A percentile compares a stretch with the other conserved stretches of the same genome.
Evolutionary conservation across 2,113 vertebrate species (phyloP).

Genomic region (Saguinus imperator): DNA sequence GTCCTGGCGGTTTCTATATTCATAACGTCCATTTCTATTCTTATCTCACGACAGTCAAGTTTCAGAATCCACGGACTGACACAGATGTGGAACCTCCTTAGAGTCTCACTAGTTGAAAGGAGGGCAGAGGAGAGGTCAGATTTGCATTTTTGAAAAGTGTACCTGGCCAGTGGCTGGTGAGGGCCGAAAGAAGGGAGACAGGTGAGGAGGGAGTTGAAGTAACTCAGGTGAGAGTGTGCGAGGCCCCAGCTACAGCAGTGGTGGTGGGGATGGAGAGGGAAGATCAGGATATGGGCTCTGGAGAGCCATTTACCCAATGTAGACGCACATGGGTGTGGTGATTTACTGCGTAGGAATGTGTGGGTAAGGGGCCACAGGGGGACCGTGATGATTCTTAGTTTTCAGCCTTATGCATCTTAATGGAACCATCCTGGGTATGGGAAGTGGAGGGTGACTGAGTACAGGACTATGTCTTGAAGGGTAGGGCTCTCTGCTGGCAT

Average conservation of each 20-base stretch:
- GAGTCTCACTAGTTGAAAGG: neutral
- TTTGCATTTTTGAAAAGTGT: neutral
- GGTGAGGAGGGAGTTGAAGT: neutral
- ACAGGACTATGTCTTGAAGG: too few species aligned
- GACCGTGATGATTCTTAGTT: too few species aligned
- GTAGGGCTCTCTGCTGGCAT: too few species aligned
- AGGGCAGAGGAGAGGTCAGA: too few species aligned
- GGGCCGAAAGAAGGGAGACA: neutral
- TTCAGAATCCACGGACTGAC: neutral
- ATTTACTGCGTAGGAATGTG: neutral
- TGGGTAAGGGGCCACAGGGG: neutral
- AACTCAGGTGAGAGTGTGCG: neutral
- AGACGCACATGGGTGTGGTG: neutral
- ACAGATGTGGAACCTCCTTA: neutral
- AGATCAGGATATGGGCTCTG: neutral
- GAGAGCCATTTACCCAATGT: neutral
- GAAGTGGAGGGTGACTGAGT: neutral
- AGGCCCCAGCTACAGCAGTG: neutral
- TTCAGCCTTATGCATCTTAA: neutral
- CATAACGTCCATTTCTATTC: too few species aligned
- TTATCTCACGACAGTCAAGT: neutral
- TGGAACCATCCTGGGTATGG: neutral
- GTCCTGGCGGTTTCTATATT: neutral
- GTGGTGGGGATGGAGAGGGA: too few species aligned
- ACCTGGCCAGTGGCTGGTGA: neutral